phyloP scores from a whole-genome alignment of 2,797 vertebrate species.

The Neomorphus geoffroyi region DNA sequence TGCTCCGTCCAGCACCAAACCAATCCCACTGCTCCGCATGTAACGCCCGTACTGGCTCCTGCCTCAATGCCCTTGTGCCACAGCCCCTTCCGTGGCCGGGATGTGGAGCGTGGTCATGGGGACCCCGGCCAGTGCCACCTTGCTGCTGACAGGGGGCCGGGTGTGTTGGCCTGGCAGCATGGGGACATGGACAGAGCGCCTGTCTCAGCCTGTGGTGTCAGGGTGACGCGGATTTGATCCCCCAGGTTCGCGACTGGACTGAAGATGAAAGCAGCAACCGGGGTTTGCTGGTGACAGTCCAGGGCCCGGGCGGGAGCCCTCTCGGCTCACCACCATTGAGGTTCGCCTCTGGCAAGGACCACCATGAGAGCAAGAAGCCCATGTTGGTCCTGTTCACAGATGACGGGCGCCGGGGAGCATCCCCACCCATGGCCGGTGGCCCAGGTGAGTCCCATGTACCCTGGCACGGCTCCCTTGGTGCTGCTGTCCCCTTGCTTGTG shows the following conservation, averaged over 20 bases:
- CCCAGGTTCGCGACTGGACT: conserved; percentile 87
- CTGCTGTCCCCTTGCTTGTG: fast-evolving
- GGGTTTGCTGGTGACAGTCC: conserved; percentile 84
- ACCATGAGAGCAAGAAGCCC: conserved; percentile 91
- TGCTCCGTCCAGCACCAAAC: neutral
- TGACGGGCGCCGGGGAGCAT: conserved; percentile 78
- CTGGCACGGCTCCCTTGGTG: fast-evolving
- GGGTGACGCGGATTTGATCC: neutral
- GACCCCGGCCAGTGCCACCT: fast-evolving
- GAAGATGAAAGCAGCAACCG: conserved; percentile 82
- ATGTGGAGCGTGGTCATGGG: fast-evolving
- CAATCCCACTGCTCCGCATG: neutral
- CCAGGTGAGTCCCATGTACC: conserved; percentile 59
- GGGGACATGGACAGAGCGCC: fast-evolving
- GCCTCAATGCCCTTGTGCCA: fast-evolving
- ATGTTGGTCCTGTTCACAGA: conserved; percentile 93
- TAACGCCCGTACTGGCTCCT: fast-evolving
- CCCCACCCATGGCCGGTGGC: conserved; percentile 28
- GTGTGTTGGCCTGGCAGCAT: neutral
- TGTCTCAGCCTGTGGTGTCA: fast-evolving
- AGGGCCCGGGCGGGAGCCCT: conserved; percentile 61
- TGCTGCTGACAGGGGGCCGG: fast-evolving
- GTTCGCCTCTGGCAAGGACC: conserved; percentile 82
- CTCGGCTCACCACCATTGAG: conserved; percentile 76
- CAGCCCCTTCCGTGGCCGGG: neutral